phyloP scores from a whole-genome alignment of 2,888 invertebrate species.

The Heliconius erato region DNA sequence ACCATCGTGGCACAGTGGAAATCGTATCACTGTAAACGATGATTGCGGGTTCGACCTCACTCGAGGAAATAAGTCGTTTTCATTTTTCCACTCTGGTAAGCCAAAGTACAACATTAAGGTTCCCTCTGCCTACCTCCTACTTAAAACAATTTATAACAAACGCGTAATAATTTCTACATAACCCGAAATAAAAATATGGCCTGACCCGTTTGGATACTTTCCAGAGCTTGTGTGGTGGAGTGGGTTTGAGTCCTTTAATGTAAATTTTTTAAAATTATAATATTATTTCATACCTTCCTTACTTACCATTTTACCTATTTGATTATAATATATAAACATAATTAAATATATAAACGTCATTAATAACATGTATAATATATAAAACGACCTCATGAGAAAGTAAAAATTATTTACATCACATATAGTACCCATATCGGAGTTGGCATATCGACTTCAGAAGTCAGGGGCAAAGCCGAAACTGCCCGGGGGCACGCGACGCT shows the following conservation, averaged over 20 bases:
- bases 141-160: not conserved
- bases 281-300: too few species aligned
- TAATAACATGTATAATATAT: not conserved
- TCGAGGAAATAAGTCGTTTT: too few species aligned
- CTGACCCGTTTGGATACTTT: not conserved
- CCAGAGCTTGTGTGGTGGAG: too few species aligned
- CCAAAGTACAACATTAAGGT: too few species aligned
- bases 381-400: not conserved
- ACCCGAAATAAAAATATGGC: not conserved
- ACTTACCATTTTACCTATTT: too few species aligned
- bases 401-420: conserved; percentile 11
- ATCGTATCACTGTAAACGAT: too few species aligned
- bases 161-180: not conserved
- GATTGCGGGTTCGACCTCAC: too few species aligned
- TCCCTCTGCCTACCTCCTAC: not conserved
- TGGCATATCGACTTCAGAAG: conserved; percentile 50
- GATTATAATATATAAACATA: not conserved
- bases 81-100: too few species aligned
- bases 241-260: not conserved
- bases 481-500: conserved; percentile 53
- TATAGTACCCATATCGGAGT: conserved; percentile 1
- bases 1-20: too few species aligned
- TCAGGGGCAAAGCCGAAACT: conserved; percentile 57
- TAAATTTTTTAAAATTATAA: not conserved
- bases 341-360: not conserved